Evolutionary conservation across 2,888 invertebrate genomes (phyloP), one percentile per base, ranked within the genome.

Genomic region (Harpagoxenus sublaevis): DNA sequence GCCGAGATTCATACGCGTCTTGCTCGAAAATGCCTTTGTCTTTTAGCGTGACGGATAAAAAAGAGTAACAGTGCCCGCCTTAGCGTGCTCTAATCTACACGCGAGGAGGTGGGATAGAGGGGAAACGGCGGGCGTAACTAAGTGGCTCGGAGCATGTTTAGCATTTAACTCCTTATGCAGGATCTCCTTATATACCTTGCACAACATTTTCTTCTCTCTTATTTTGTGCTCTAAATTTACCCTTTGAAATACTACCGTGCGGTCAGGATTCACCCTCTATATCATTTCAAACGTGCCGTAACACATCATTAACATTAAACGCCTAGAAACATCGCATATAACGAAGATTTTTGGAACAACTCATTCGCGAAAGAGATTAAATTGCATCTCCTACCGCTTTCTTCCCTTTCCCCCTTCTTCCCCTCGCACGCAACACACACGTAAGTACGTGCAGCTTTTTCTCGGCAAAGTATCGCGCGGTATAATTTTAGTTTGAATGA

Each of bases 1-100:
- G 73, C 73, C 48, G 35, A 71, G 71, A 79, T 79, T 79, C 60
- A 79, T 79, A 71, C 79, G 79, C 71, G 79, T 79, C 48, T 48
- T 71, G 71, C 73, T 60, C 39, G 75, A 48, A 5, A 48, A 5
- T 23, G 62, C 48, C 73, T 71, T 71, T 45, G 45, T 60, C 57
- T 71, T 71, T 71, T 48, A 60, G 57, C 68, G 45, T 57, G 73
- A 71, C 79, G 45, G 28, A 71, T 23, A 78, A 78, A 71, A 79
- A 71, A 15, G 70, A 78, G 42, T 48, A 71, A 71, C 23, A 23
- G 71, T 12, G 31, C 23, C 18, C 75, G 63, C 35, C 65, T 35
- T 65, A 35, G 57, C 31, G n/a, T 55, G 63, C 45, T 70, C 71
- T 79, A 79, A 79, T 79, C 79, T 23, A 48, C 79, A 79, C 71